A percentile compares a stretch with the other conserved stretches of the same genome.
Evolutionary conservation across 2,113 vertebrate species (phyloP).

Genomic region (Pavo muticus): DNA sequence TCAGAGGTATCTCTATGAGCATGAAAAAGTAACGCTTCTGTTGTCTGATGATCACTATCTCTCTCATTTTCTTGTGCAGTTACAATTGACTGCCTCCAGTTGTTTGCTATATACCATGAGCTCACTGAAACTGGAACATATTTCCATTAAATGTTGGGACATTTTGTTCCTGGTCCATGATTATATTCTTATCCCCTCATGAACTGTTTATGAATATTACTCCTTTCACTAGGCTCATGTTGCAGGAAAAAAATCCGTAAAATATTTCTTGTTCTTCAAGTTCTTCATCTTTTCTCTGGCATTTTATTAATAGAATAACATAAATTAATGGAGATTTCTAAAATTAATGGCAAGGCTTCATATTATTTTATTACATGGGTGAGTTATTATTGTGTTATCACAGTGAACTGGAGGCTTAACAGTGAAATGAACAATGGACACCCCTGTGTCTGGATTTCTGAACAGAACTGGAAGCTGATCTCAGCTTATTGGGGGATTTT

Average conservation of each 20-base stretch:
- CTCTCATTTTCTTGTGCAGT: background rate
- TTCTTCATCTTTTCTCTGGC: background rate
- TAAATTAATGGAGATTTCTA: background rate
- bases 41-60: background rate
- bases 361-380: background rate
- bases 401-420: background rate
- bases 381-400: background rate
- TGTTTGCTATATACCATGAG: background rate
- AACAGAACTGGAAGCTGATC: background rate
- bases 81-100: background rate
- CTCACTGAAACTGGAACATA: background rate
- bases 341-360: background rate
- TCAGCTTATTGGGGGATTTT: background rate
- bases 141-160: background rate
- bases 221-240: background rate
- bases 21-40: background rate
- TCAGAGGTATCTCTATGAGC: background rate
- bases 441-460: background rate
- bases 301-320: background rate
- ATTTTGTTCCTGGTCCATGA: fast-evolving
- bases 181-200: background rate
- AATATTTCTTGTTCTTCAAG: background rate
- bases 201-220: background rate
- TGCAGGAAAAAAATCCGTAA: background rate
- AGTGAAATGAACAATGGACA: fast-evolving